Percentiles rank a stretch among this genome's conserved stretches.
Evolutionary conservation across 2,797 vertebrate species (phyloP).

Genomic region (Scolopax rusticola): DNA sequence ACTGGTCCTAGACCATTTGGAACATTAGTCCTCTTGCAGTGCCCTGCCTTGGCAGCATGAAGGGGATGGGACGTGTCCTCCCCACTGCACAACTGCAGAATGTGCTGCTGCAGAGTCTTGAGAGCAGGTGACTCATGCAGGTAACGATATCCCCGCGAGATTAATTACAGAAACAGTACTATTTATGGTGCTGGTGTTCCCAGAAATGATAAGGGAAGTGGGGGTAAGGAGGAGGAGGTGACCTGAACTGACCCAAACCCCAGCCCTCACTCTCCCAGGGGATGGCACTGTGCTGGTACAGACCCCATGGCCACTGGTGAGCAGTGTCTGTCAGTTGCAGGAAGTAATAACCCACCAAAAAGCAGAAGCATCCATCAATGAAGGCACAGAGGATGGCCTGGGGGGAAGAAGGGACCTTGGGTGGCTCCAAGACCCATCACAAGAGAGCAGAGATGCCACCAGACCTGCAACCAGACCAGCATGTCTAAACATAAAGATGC

Average conservation of each 20-base stretch:
- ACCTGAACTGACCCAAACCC: not conserved
- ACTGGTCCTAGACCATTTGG: not conserved
- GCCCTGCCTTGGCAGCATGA: not conserved
- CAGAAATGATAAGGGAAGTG: not conserved
- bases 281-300: not conserved
- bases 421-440: not conserved
- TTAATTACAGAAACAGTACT: not conserved
- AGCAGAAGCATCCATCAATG: not conserved
- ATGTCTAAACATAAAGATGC: not conserved
- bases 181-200: not conserved
- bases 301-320: accelerated
- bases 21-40: not conserved
- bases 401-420: not conserved
- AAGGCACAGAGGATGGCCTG: not conserved
- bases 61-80: accelerated
- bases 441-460: not conserved
- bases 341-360: accelerated
- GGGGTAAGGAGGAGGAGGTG: not conserved
- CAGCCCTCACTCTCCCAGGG: accelerated
- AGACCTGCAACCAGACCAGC: accelerated
- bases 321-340: not conserved
- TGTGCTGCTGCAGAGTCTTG: not conserved
- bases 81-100: accelerated
- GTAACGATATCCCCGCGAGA: accelerated
- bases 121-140: not conserved